A percentile compares a stretch with the other conserved stretches of the same genome.
phyloP scores from a whole-genome alignment of 1,140 invertebrate species.

The Drosophila gunungcola region DNA sequence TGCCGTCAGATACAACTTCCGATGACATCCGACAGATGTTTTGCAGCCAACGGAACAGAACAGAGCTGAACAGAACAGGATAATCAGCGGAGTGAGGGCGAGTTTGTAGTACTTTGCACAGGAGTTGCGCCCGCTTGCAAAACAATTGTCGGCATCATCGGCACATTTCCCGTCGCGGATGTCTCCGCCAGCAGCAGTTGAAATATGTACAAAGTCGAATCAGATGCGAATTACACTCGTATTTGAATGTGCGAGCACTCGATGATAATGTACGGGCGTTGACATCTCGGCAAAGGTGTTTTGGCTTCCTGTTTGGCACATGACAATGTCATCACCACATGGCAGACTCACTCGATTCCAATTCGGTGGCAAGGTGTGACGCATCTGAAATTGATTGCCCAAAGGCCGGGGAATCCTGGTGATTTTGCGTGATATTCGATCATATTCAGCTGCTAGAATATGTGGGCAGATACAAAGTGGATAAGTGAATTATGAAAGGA shows the following conservation, averaged over 20 bases:
- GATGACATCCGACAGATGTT: slow-evolving; percentile 81
- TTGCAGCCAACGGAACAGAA: slow-evolving; percentile 16
- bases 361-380: slow-evolving; percentile 66
- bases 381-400: slow-evolving; percentile 52
- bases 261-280: slow-evolving; percentile 66
- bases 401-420: neutral
- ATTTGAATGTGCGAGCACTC: slow-evolving; percentile 54
- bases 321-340: slow-evolving; percentile 53
- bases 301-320: slow-evolving; percentile 41
- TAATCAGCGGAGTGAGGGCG: slow-evolving; percentile 10
- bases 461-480: slow-evolving; percentile 25
- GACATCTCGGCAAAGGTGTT: slow-evolving; percentile 71
- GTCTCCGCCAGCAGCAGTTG: slow-evolving; percentile 58
- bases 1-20: slow-evolving; percentile 83
- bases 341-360: slow-evolving; percentile 32
- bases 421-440: slow-evolving; percentile 35
- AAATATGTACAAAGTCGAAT: slow-evolving; percentile 30
- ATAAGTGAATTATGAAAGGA: slow-evolving; percentile 20
- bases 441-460: slow-evolving; percentile 17
- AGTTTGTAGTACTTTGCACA: slow-evolving; percentile 11
- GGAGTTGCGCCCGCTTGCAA: slow-evolving; percentile 72
- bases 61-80: slow-evolving; percentile 16
- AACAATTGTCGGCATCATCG: slow-evolving; percentile 71
- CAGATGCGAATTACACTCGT: slow-evolving; percentile 40
- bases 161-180: slow-evolving; percentile 64